These are phyloP conservation scores for Mythimna pallens DNA, from an alignment of 2,888 invertebrate genomes.

Conservation along the genomic window DNA sequence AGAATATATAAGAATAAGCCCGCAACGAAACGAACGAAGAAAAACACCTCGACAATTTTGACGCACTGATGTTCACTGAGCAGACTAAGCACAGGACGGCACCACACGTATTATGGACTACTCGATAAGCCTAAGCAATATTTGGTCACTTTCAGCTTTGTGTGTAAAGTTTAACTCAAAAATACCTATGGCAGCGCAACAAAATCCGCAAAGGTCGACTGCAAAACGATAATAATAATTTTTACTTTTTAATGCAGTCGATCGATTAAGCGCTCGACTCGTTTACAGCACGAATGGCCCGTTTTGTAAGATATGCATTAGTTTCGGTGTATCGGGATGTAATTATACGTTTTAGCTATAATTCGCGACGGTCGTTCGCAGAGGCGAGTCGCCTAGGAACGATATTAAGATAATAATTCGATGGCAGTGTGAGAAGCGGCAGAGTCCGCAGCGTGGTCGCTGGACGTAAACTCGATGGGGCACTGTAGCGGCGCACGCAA, in stretches of 20 bases:
- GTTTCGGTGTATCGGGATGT: slow-evolving; percentile 66
- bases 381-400: slow-evolving; percentile 83
- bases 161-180: slow-evolving; percentile 72
- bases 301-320: slow-evolving; percentile 72
- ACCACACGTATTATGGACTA: slow-evolving; percentile 76
- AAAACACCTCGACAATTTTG: slow-evolving; percentile 83
- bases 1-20: slow-evolving; percentile 80
- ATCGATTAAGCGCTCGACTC: slow-evolving; percentile 86
- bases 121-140: slow-evolving; percentile 72
- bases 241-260: slow-evolving; percentile 88
- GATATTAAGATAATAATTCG: slow-evolving; percentile 85
- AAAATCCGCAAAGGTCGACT: slow-evolving; percentile 82
- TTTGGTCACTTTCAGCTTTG: slow-evolving; percentile 72
- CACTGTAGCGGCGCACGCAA: slow-evolving; percentile 84
- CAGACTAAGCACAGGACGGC: slow-evolving; percentile 88
- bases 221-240: slow-evolving; percentile 85
- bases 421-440: slow-evolving; percentile 87
- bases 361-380: slow-evolving; percentile 80
- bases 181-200: slow-evolving; percentile 80
- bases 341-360: slow-evolving; percentile 70
- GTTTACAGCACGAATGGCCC: slow-evolving; percentile 78
- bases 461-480: slow-evolving; percentile 83
- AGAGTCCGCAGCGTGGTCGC: slow-evolving; percentile 87
- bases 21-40: slow-evolving; percentile 84
- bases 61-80: slow-evolving; percentile 84